Conservation (phyloP, 2,888 invertebrate genomes). For the Augochlorella aurata region DNA sequence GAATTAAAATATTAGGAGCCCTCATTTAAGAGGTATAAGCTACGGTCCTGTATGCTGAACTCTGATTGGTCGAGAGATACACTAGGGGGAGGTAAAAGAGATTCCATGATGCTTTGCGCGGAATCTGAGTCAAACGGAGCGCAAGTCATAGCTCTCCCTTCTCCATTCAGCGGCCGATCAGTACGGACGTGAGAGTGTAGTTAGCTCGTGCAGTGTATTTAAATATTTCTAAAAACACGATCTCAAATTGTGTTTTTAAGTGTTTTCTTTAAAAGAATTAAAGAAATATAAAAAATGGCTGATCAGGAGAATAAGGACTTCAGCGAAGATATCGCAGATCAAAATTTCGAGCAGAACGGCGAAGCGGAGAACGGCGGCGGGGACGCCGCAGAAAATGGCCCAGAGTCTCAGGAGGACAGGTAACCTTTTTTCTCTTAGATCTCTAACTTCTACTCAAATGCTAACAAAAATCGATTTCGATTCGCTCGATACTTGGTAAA, state of each 20-base stretch:
- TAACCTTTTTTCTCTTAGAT: slow-evolving; percentile 67
- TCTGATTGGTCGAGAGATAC: slow-evolving; percentile 56
- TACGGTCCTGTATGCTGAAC: slow-evolving; percentile 45
- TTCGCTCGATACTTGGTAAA: slow-evolving; percentile 32
- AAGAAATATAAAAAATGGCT: slow-evolving; percentile 72
- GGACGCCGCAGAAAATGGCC: slow-evolving; percentile 87
- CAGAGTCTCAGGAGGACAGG: slow-evolving; percentile 81
- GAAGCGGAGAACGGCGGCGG: slow-evolving; percentile 87
- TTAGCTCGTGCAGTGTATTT: slow-evolving; percentile 60
- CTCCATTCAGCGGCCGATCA: slow-evolving; percentile 78
- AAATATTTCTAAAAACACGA: slow-evolving; percentile 51
- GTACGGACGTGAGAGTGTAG: slow-evolving; percentile 72
- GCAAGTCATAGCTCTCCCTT: slow-evolving; percentile 72
- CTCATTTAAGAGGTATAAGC: neutral
- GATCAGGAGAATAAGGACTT: slow-evolving; percentile 81
- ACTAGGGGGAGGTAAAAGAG: slow-evolving; percentile 47
- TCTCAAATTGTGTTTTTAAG: slow-evolving; percentile 55
- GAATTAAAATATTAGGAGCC: neutral
- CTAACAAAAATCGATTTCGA: slow-evolving; percentile 26
- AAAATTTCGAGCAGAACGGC: slow-evolving; percentile 85
- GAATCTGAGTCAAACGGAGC: slow-evolving; percentile 67
- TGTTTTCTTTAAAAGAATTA: slow-evolving; percentile 46
- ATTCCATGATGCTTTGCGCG: slow-evolving; percentile 72
- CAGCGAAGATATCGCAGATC: slow-evolving; percentile 83
- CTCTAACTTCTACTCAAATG: slow-evolving; percentile 10